A percentile compares a stretch with the other conserved stretches of the same genome.
Evolutionary conservation across 2,797 vertebrate genomes (phyloP).

Genomic region (Argentina silus): DNA sequence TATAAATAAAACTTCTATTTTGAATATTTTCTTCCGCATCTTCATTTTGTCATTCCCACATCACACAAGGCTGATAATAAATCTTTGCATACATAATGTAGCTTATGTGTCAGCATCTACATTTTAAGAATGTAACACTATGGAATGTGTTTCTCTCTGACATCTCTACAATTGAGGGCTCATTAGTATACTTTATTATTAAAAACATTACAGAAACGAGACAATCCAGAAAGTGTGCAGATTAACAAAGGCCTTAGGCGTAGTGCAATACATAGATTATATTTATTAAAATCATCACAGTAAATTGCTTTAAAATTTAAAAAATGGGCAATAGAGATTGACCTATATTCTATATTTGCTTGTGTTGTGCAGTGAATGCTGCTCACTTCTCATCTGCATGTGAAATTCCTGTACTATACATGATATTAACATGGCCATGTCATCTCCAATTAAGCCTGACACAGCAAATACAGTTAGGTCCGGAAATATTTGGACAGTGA

Average conservation of each 20-base stretch:
- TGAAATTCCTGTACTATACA: conserved; percentile 14
- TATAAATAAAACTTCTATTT: conserved; percentile 54
- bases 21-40: conserved; percentile 7
- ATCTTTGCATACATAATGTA: neutral
- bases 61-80: neutral
- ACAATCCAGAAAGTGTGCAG: too few relatives aligned
- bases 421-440: neutral
- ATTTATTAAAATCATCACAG: neutral
- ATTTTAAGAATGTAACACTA: neutral
- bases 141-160: neutral
- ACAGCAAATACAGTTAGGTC: too few relatives aligned
- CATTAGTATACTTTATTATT: too few relatives aligned
- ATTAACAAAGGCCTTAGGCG: too few relatives aligned
- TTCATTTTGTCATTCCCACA: neutral
- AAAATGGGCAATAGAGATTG: neutral
- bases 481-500: too few relatives aligned
- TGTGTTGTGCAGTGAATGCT: neutral
- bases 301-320: neutral
- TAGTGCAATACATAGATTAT: neutral
- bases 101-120: neutral
- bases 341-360: neutral
- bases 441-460: neutral
- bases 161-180: too few relatives aligned
- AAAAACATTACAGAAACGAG: too few relatives aligned
- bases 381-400: neutral